Evolutionary conservation across 1,140 invertebrate species (phyloP), one percentile per base, ranked within the genome.

Genomic region (Drosophila sp.): DNA sequence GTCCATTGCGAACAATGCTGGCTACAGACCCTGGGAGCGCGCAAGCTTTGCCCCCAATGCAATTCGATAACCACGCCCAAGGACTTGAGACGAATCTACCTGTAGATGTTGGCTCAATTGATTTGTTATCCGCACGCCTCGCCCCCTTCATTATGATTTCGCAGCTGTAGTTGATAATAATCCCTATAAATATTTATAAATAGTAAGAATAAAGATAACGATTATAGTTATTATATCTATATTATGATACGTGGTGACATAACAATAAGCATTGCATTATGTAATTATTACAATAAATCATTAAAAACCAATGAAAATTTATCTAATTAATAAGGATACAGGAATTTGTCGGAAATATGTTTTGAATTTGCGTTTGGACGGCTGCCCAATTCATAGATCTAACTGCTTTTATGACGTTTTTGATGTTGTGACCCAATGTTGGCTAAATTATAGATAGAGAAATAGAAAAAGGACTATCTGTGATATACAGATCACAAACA

Each of bases 1-100:
- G 97, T 98, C 0, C 96, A 98, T 92, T 99, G 97, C 90, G 97
- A 98, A 93, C 95, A 96, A 58, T 99, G 98, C 91, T 99, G 98
- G 98, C 93, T 98, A 1, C 95, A 96, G 83, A 97, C 97, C 11
- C 92, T 98, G 86, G 96, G 96, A 33, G 96, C 96, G 0, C 98
- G 98, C 93, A 98, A 98, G 89, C 94, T 98, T 27, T 99, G 98
- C 92, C 98, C 97, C 0, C 97, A 98, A 90, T 98, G 98, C 92
- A 98, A 98, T 93, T 97, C 97, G 93, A 98, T 98, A 76, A 98
- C 97, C 38, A 97, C 97, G 3, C 95, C 97, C 23, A 94, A 95
- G 70, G 97, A 98, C 93, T 93, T 98, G 60, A 93, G 98, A 72
- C 94, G 96, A 80, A 97, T 98, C 91, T 98, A 97, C 92, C 95